Base-by-base conservation (phyloP, 2,888 invertebrate genomes). In the Hirtodrosophila trivittata region DNA sequence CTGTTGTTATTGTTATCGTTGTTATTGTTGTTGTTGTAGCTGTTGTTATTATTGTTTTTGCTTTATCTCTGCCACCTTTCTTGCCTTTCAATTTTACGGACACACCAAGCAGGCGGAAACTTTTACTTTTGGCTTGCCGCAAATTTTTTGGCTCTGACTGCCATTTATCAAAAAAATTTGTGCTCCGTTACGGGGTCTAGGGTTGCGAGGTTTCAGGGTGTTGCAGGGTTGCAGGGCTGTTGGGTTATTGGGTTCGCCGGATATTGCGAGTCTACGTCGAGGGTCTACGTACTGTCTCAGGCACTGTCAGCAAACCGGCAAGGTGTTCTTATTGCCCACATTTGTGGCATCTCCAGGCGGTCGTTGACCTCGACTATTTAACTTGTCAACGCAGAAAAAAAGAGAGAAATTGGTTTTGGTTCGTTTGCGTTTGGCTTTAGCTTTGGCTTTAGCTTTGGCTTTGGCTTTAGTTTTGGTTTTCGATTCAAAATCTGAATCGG, bases 91-190 rank as follows among this genome's bases (percentile, higher is more conserved):
- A 66, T 66, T 72, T 51, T 47, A 49, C 14, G 25, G 9, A 28
- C 35, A 13, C 14, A 13, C 35, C 10, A 7, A 35, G 35, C 35
- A 14, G 26, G 21, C 18, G 32, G 26, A 55, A 69, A 75, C 73
- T 77, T 74, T 77, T 75, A 74, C 71, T 78, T 72, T 64, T 65
- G 65, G 57, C 68, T 72, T 63, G 80, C 72, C 78, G 55, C 67
- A 71, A 59, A 59, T 68, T 68, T 76, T 56, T 67, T 51, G 52
- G 60, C 64, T 71, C 47, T 52, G 32, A 33, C 25, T 62, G 62
- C 75, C 78, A 77, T 75, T 75, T 77, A 75, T 74, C 75, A 74
- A 66, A 74, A 18, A 52, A 39, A 18, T 14, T 12, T 42, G 18
- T 26, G 7, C n/a, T 16, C 35, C 37, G 2, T 37, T 35, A 9